Evolutionary conservation across 2,113 vertebrate species (phyloP).

Genomic region (Aspiorhynchus laticeps): DNA sequence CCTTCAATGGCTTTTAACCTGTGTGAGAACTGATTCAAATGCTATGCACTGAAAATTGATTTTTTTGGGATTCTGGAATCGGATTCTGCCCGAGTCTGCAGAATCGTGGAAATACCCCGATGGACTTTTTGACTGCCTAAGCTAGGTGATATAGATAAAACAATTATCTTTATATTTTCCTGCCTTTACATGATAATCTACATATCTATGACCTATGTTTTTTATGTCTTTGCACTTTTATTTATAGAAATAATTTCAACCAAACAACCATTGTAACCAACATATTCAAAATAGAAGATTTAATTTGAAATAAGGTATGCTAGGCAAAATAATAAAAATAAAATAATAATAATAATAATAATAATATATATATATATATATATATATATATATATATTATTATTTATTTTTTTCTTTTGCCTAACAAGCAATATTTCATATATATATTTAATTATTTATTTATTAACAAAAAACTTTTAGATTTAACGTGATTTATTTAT

Average conservation of each 20-base stretch:
- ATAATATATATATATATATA: no score
- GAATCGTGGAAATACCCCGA: not conserved
- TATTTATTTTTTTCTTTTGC: no score
- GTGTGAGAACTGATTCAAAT: conserved; percentile 32
- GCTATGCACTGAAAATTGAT: not conserved
- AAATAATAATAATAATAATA: no score
- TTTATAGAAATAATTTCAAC: not conserved
- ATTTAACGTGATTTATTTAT: no score
- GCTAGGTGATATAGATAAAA: not conserved
- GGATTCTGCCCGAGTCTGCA: not conserved
- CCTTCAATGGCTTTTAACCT: conserved; percentile 45
- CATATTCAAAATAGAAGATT: not conserved
- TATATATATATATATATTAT: no score
- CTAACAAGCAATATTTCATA: no score
- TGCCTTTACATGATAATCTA: conserved; percentile 76
- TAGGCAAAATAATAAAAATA: not conserved
- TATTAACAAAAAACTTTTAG: no score
- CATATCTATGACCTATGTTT: not conserved
- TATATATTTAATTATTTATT: no score
- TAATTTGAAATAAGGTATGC: not conserved
- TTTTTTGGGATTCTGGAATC: not conserved
- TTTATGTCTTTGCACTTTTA: not conserved
- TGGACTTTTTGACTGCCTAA: not conserved
- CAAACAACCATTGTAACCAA: not conserved
- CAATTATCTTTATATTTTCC: not conserved